Evolutionary conservation across 2,888 invertebrate species (phyloP).

Genomic region (Fissipunctia ypsillon): DNA sequence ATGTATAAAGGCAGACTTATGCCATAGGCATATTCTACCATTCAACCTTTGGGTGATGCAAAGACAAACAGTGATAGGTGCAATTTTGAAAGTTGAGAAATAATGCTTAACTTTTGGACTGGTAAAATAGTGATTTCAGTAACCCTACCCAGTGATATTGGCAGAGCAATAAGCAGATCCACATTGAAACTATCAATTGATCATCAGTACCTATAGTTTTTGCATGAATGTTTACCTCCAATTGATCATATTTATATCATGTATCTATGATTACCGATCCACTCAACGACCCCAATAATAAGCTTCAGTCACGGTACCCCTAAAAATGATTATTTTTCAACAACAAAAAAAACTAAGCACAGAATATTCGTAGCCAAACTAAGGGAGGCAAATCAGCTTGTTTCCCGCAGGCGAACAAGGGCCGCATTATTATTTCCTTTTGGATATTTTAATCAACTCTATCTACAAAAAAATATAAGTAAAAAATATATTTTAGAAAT

Average conservation of each 20-base stretch:
- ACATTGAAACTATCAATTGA: background rate
- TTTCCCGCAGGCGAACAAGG: constrained; percentile 64
- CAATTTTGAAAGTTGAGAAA: background rate
- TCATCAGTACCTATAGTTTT: background rate
- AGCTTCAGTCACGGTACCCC: constrained; percentile 12
- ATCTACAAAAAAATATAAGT: constrained; percentile 37
- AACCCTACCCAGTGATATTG: background rate
- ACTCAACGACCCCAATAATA: constrained; percentile 5
- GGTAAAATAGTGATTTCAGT: background rate
- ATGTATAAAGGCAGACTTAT: too few species aligned
- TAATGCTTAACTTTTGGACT: background rate
- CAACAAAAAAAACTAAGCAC: constrained; percentile 37
- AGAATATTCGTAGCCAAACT: constrained; percentile 52
- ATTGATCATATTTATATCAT: background rate
- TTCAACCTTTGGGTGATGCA: too few species aligned
- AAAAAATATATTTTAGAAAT: constrained; percentile 44
- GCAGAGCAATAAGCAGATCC: background rate
- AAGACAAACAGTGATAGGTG: too few species aligned
- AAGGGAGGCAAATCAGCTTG: constrained; percentile 61
- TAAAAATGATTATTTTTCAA: constrained; percentile 34
- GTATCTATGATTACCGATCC: background rate
- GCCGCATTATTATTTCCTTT: constrained; percentile 51
- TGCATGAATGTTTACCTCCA: background rate
- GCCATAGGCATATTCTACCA: too few species aligned
- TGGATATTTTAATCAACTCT: constrained; percentile 62